Evolutionary conservation across 1,140 invertebrate genomes (phyloP).

Genomic region (Trichoplusia ni): DNA sequence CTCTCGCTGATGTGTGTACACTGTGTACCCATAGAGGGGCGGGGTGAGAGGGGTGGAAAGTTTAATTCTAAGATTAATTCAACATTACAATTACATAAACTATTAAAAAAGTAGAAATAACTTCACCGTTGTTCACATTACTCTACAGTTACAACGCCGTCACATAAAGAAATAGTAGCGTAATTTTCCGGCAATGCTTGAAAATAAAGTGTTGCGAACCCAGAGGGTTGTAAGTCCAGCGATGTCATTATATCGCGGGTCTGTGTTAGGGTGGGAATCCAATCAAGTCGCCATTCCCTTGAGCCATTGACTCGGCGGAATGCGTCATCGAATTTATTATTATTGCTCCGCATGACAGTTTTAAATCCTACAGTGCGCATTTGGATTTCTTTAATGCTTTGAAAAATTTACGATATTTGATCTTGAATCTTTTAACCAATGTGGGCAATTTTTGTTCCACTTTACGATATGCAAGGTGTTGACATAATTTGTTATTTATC

Average conservation of each 20-base stretch:
- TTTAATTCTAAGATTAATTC: too few species aligned
- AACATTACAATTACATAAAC: too few species aligned
- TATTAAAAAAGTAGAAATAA: too few species aligned
- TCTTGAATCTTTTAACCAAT: background rate
- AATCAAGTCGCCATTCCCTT: constrained; percentile 45
- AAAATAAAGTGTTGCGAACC: background rate
- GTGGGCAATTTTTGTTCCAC: background rate
- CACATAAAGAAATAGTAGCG: too few species aligned
- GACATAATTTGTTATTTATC: too few species aligned
- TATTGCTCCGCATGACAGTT: constrained; percentile 18
- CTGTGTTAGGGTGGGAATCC: constrained; percentile 47
- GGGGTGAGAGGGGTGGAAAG: too few species aligned
- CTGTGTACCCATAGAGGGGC: too few species aligned
- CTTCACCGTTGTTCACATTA: too few species aligned
- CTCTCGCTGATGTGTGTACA: too few species aligned
- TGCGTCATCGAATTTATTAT: constrained; percentile 29
- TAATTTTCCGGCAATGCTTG: constrained; percentile 3
- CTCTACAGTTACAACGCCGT: too few species aligned
- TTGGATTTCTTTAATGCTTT: constrained; percentile 3
- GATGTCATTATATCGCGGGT: constrained; percentile 12
- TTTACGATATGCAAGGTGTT: too few species aligned
- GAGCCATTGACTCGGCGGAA: constrained; percentile 15
- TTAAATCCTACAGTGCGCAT: constrained; percentile 1
- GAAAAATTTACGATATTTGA: background rate
- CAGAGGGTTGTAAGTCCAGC: constrained; percentile 1